Evolutionary conservation across 2,888 invertebrate species (phyloP), one percentile per base, ranked within the genome.

Genomic region (Phortica okadai): DNA sequence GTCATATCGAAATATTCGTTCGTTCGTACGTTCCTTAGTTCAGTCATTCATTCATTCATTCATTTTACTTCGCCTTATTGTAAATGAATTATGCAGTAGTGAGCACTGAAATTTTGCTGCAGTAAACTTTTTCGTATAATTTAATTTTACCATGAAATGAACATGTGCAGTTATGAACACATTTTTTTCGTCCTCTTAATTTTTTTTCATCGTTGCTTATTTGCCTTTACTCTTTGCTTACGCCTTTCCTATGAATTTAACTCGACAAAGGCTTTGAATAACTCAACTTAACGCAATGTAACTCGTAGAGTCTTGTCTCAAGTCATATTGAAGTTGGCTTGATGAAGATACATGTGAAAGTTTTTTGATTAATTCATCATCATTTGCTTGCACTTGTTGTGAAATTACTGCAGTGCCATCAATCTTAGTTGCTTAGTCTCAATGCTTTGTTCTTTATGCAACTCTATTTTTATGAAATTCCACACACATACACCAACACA

Each of bases 71-170:
- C 41, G 10, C 50, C 41, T 45, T 33, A 45, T 50, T 50, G 50
- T 69, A 69, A 86, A 85, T 85, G 83, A 87, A 85, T 87, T 87
- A 87, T 85, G 87, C 84, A 87, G 84, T 76, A 74, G 70, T 33
- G n/a, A 45, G 42, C 33, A 33, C 33, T 45, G 62, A 33, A 33
- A 62, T 42, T 69, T 62, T 59, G 41, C 25, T 74, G 59, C 44
- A n/a, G 45, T 44, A 74, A 74, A 45, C 45, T 74, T 62, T 44
- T 74, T 42, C 74, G 78, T 77, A 82, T 84, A 86, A 87, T 81
- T 80, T 64, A 76, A 80, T 81, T 82, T 78, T 72, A 67, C 66
- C 59, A 73, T 44, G 56, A 77, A 75, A 76, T 69, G 74, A 74
- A 54, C 75, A 77, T 75, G 75, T 64, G 45, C 33, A 44, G 45